Percentiles rank a stretch among this genome's conserved stretches.
Evolutionary conservation across 2,113 vertebrate species (phyloP).

Genomic region (Sinocyclocheilus rhinocerous): DNA sequence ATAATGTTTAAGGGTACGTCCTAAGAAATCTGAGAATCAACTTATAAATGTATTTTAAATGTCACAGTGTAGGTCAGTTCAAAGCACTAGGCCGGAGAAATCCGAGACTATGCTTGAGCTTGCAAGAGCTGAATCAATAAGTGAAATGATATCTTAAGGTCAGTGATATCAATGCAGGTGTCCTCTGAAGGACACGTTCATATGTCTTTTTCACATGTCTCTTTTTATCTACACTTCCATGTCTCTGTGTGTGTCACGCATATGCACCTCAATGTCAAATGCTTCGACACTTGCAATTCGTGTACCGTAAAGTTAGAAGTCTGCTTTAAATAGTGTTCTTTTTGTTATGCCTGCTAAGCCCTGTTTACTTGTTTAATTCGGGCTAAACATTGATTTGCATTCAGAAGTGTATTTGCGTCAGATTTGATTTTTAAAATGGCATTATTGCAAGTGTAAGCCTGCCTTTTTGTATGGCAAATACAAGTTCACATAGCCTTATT

Average conservation of each 20-base stretch:
- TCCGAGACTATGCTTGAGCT: background rate
- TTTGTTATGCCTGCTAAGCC: background rate
- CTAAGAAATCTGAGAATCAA: constrained; percentile 12
- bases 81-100: background rate
- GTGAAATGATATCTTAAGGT: constrained; percentile 25
- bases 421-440: background rate
- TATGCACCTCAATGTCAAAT: background rate
- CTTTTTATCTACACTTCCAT: background rate
- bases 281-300: background rate
- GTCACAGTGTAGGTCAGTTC: constrained; percentile 19
- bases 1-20: background rate
- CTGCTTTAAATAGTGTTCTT: background rate
- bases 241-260: background rate
- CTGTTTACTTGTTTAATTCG: background rate
- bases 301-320: background rate
- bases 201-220: background rate
- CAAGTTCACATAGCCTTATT: background rate
- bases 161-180: constrained; percentile 1
- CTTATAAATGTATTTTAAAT: constrained; percentile 7
- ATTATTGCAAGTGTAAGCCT: no score
- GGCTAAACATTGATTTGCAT: background rate
- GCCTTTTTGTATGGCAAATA: background rate
- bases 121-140: constrained; percentile 21
- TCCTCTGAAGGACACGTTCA: constrained; percentile 19
- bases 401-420: background rate